Conservation (phyloP, 37 sponge, comb jelly and placozoan genomes). For the Aplysina aerophoba region DNA sequence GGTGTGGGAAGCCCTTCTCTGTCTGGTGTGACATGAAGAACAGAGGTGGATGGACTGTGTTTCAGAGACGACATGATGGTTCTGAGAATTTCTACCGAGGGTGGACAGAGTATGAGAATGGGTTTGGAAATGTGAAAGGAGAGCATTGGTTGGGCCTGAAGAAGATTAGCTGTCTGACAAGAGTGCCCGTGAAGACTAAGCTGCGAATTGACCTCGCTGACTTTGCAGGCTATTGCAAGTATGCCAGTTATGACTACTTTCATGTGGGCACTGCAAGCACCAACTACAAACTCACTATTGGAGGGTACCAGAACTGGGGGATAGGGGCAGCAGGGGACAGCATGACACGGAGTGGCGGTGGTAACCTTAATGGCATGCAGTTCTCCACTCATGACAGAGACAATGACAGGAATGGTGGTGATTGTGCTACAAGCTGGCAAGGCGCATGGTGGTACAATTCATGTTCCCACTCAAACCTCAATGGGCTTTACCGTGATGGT, state of each 20-base stretch:
- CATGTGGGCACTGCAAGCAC: not conserved
- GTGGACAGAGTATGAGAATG: slow-evolving; percentile 31
- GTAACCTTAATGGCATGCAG: not conserved
- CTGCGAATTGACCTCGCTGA: slow-evolving; percentile 22
- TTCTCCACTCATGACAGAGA: slow-evolving; percentile 19
- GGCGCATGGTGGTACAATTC: slow-evolving; percentile 26
- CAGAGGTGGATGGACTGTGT: slow-evolving; percentile 33
- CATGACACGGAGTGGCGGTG: no score
- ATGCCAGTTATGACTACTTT: slow-evolving; percentile 1
- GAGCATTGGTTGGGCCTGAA: slow-evolving; percentile 38
- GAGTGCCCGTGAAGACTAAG: not conserved
- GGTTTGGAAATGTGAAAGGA: slow-evolving; percentile 29
- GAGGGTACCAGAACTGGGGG: not conserved
- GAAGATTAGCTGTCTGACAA: slow-evolving; percentile 26
- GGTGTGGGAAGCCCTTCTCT: slow-evolving; percentile 22
- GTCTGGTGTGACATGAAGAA: slow-evolving; percentile 33
- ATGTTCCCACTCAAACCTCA: slow-evolving; percentile 6
- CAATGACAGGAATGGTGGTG: not conserved
- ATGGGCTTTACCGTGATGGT: not conserved
- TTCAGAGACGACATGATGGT: slow-evolving; percentile 43
- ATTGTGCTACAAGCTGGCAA: not conserved
- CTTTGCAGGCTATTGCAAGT: not conserved
- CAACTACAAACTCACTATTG: not conserved
- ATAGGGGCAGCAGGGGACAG: not conserved
- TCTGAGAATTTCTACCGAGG: slow-evolving; percentile 23